Conservation (phyloP, 1,140 invertebrate genomes). For the Periplaneta americana region DNA sequence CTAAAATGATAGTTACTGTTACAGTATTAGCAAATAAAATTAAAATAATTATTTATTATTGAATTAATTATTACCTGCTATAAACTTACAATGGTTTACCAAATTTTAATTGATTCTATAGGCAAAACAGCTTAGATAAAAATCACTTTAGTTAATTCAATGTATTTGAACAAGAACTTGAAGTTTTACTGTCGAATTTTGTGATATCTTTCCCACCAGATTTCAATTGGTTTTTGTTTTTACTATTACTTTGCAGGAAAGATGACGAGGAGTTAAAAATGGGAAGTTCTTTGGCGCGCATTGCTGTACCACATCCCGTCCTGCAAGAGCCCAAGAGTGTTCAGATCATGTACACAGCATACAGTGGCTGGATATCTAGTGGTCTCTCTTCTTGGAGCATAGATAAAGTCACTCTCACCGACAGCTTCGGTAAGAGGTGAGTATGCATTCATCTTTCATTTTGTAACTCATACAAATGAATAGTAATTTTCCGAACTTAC, state of each 20-base stretch:
- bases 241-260: slow-evolving; percentile 48
- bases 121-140: too few species aligned
- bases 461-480: too few species aligned
- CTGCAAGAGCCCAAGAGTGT: slow-evolving; percentile 63
- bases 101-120: too few species aligned
- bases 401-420: slow-evolving; percentile 76
- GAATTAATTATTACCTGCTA: too few species aligned
- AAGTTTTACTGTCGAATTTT: background rate
- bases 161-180: too few species aligned
- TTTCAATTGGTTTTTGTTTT: background rate
- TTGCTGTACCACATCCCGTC: slow-evolving; percentile 83
- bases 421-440: slow-evolving; percentile 77
- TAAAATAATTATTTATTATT: too few species aligned
- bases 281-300: slow-evolving; percentile 64
- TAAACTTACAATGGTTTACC: too few species aligned
- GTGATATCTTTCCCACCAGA: background rate
- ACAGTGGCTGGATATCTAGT: slow-evolving; percentile 87
- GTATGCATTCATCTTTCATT: too few species aligned
- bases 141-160: too few species aligned
- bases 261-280: slow-evolving; percentile 70
- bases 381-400: slow-evolving; percentile 72
- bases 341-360: slow-evolving; percentile 78
- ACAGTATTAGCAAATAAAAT: too few species aligned
- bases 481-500: too few species aligned
- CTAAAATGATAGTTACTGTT: too few species aligned